Base-by-base conservation (phyloP, 92 coral and sea anemone species). In the Heliopora coerulea region DNA sequence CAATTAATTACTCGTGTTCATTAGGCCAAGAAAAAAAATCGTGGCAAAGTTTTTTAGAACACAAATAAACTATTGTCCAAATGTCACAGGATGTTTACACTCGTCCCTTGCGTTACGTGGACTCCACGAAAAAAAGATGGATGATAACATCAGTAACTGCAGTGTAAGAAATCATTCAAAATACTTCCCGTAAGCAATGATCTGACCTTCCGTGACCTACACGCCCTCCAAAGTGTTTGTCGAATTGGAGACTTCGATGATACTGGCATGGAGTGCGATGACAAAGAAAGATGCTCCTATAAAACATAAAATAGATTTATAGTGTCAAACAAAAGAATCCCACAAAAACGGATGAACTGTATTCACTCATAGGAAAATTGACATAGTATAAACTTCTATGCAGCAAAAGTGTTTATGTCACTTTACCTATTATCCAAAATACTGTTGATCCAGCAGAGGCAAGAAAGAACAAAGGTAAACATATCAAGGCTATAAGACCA, bases 391-490 rank as follows among this genome's bases (percentile, higher is more conserved):
- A 21, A 68, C 86, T 74, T 26, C 6, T 28, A 18, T 20, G 19
- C 10, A 62, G 19, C 19, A 62, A 15, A 11, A n/a, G n/a, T n/a
- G 50, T 19, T 31, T 9, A 63, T 32, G 46, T 30, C 29, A 8
- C 20, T 30, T 41, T 20, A 95, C 99, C 99, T 52, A 95, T 90
- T 54, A 95, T 91, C 99, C 99, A 95, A 69, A 95, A 95, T 67
- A 95, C 97, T 46, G 99, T 87, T 72, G 99, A 95, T 13, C 95
- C 93, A 15, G 99, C 99, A 42, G 99, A 95, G 0, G 96, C 99
- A 79, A 95, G 88, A 78, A 95, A 85, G 37, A 95, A 86, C 69
- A 95, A 83, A 8, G 99, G 99, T 59, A 95, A 86, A 19, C 97
- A 89, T 68, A 95, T 80, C 74, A 95, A 61, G 3, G 88, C 70